Base-by-base conservation (phyloP, 2,113 vertebrate species). In the Serranochromis macrocephalus region DNA sequence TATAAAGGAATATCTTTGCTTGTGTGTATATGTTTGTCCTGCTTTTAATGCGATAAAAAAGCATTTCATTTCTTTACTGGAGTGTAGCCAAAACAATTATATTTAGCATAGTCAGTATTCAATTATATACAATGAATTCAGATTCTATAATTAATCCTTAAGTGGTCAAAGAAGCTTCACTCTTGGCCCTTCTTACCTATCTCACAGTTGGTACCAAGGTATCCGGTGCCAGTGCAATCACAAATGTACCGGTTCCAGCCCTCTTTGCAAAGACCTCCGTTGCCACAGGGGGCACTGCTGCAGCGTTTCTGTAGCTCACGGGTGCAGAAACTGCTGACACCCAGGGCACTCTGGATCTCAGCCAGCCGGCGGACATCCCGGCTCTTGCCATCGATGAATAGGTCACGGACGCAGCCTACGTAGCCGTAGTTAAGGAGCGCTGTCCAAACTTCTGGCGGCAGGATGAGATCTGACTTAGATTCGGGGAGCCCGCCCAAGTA, bases 241-340 rank as follows among this genome's bases (percentile, higher is more conserved):
- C 98, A 98, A 57, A 98, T 94, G 92, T 98, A 98, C 58, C 98
- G 97, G 96, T 98, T 99, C 98, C 98, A 99, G 53, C 98, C 98
- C 90, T 99, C 98, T 6, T 97, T 96, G 91, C 98, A 99, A 73
- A 97, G 57, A 2, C 98, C 98, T 2, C 93, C 96, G 1, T 98
- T 97, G 9, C 92, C 96, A 87, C 98, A 99, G 14, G 98, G 98
- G 5, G 96, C 88, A 1, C 96, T 96, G 21, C 96, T 96, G 88
- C 98, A 98, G 42, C 97, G 96, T 85, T 97, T 97, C 92, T 97
- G 96, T 1, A 97, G 97, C 87, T 98, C 98, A 0, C 98, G 96
- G n/a, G 97, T 97, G 86, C 98, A 98, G 93, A 98, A 98, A 9
- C 97, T 97, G 90, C 97, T 95, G 0, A 98, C 97, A 0, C 97